A percentile compares a stretch with the other conserved stretches of the same genome.
These are phyloP conservation scores for Urocynchramus pylzowi DNA, from an alignment of 2,113 vertebrate species.

Conservation along the genomic window DNA sequence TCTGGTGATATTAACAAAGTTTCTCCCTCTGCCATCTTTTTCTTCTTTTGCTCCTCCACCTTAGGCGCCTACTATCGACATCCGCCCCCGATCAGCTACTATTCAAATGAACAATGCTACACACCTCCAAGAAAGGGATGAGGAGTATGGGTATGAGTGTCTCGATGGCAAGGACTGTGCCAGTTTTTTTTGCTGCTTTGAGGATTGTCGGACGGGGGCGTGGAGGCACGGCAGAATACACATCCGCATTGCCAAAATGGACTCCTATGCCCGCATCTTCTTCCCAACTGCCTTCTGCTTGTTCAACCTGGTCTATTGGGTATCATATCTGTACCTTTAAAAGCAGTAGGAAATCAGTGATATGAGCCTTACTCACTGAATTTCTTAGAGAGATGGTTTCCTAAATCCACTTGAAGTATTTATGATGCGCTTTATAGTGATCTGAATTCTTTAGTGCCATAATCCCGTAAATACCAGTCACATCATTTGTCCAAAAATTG, in stretches of 20 bases:
- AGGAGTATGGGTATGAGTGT: constrained; percentile 97
- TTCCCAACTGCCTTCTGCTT: constrained; percentile 97
- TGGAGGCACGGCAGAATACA: constrained; percentile 97
- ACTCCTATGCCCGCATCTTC: constrained; percentile 97
- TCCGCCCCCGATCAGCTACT: constrained; percentile 93
- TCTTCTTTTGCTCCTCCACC: background rate
- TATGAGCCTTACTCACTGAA: constrained; percentile 64
- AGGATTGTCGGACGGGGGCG: constrained; percentile 95
- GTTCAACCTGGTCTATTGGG: constrained; percentile 98
- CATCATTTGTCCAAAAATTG: constrained; percentile 23
- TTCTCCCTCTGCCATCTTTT: background rate
- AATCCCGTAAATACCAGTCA: constrained; percentile 27
- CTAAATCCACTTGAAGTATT: constrained; percentile 55
- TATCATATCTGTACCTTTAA: constrained; percentile 97
- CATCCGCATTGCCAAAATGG: constrained; percentile 96
- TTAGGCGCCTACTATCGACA: constrained; percentile 96
- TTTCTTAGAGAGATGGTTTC: constrained; percentile 62
- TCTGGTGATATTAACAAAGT: background rate
- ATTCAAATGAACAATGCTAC: constrained; percentile 99
- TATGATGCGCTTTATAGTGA: constrained; percentile 18
- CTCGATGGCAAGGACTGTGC: constrained; percentile 99
- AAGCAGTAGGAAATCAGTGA: constrained; percentile 14
- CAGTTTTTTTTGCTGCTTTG: constrained; percentile 99
- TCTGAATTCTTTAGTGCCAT: constrained; percentile 67
- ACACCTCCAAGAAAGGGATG: constrained; percentile 95